Base-by-base conservation (phyloP, 92 coral and sea anemone species). In the Desmophyllum pertusum region DNA sequence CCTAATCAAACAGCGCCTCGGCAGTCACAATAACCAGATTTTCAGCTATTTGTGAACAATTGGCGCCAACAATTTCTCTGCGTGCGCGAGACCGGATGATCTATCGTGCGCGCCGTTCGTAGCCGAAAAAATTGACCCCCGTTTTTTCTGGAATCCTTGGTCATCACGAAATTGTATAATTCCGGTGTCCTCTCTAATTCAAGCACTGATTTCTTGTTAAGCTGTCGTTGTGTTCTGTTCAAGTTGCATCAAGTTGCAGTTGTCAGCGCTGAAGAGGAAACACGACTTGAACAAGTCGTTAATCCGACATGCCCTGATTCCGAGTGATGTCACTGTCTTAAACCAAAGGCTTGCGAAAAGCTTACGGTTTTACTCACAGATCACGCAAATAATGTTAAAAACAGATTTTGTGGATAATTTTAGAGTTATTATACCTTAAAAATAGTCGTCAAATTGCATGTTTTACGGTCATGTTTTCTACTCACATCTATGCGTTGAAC, bases 191-290 rank as follows among this genome's bases (percentile, higher is more conserved):
- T 68, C 84, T 80, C 69, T 65, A 68, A n/a, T 31, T 80, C 65
- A 80, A 80, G 84, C 66, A 80, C 76, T 80, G 76, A 46, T 68
- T 68, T 69, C 84, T 69, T 36, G 72, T 80, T 67, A 48, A 68
- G 76, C 39, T 38, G 72, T 65, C 50, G 37, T 46, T 69, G 50
- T 39, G 66, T 50, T 80, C 29, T 67, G 27, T 67, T 69, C 51
- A 67, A 80, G 84, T 70, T 80, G 50, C 67, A 48, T 69, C 51
- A 67, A 80, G 84, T 70, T 80, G 50, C 67, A 48, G 76, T 68
- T 45, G 75, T 50, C 66, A 50, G 10, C 53, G 45, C 38, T 77
- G 52, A 59, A 77, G 81, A 77, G 70, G n/a, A 21, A 59, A 57
- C n/a, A 77, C 23, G 36, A 59, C 41, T 48, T 68, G 45, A 68